Evolutionary conservation across 2,888 invertebrate genomes (phyloP).

Genomic region (Noctua fimbriata): DNA sequence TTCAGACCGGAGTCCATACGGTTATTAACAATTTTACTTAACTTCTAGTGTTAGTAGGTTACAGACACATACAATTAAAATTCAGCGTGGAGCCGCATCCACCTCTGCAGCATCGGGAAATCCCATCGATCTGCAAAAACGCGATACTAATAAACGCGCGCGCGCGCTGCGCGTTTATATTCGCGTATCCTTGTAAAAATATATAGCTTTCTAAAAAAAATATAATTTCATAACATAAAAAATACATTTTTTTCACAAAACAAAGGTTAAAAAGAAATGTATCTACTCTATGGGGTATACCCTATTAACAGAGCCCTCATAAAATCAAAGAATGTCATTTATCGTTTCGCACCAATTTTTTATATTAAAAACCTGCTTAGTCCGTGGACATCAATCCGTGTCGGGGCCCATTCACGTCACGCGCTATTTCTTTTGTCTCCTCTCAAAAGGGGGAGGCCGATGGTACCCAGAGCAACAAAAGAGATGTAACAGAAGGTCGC

Average conservation of each 20-base stretch:
- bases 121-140: too few relatives aligned
- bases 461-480: neutral
- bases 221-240: neutral
- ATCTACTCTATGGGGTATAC: constrained; percentile 6
- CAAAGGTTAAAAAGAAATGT: neutral
- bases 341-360: constrained; percentile 51
- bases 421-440: constrained; percentile 73
- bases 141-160: too few relatives aligned
- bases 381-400: constrained; percentile 66
- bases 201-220: neutral
- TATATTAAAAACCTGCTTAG: constrained; percentile 65
- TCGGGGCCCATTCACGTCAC: constrained; percentile 69
- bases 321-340: constrained; percentile 59
- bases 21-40: too few relatives aligned
- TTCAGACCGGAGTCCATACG: too few relatives aligned
- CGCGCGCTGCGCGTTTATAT: too few relatives aligned
- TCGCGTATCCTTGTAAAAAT: constrained; percentile 24
- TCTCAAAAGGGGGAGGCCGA: constrained; percentile 53
- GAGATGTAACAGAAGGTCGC: neutral
- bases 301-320: constrained; percentile 49
- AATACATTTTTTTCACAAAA: neutral
- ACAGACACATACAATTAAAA: too few relatives aligned
- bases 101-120: too few relatives aligned
- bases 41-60: too few relatives aligned
- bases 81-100: too few relatives aligned